phyloP scores from a whole-genome alignment of 2,797 vertebrate genomes.

The Channallabes apus region DNA sequence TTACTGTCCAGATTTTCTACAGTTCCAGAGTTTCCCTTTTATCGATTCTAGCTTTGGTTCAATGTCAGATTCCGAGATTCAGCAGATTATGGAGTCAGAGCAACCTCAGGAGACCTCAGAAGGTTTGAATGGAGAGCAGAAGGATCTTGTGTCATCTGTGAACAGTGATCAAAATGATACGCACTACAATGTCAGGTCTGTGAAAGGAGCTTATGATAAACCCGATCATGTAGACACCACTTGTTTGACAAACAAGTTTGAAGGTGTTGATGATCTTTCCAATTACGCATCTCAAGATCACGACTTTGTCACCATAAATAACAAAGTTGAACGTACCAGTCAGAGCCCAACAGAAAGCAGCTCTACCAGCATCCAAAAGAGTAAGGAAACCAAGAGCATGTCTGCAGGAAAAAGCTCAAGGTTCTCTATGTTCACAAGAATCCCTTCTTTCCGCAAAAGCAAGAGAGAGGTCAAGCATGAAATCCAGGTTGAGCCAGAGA shows the following conservation, averaged over 20 bases:
- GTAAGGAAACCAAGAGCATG: constrained; percentile 54
- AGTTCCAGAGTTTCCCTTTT: not conserved
- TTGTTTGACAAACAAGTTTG: constrained; percentile 50
- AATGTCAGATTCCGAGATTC: constrained; percentile 40
- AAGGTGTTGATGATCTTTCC: constrained; percentile 50
- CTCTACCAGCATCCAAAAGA: constrained; percentile 59
- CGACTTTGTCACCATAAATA: constrained; percentile 39
- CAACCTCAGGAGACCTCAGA: constrained; percentile 38
- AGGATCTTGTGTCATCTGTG: constrained; percentile 3
- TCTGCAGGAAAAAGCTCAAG: constrained; percentile 60
- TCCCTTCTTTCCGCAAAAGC: constrained; percentile 69
- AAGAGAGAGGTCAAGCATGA: constrained; percentile 45
- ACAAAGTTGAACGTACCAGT: constrained; percentile 42
- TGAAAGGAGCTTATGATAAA: constrained; percentile 41
- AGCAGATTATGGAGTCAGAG: constrained; percentile 50
- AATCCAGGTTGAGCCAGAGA: constrained; percentile 42
- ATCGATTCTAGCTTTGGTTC: constrained; percentile 1
- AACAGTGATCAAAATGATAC: constrained; percentile 15
- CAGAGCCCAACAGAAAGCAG: constrained; percentile 41
- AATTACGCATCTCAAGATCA: constrained; percentile 38
- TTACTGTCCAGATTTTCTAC: constrained; percentile 21
- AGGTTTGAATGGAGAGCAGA: constrained; percentile 1
- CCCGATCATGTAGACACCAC: constrained; percentile 37
- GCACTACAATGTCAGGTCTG: not conserved
- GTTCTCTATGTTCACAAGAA: constrained; percentile 68